Conservation (phyloP, 2,113 vertebrate species). For the Tupaia chinensis region DNA sequence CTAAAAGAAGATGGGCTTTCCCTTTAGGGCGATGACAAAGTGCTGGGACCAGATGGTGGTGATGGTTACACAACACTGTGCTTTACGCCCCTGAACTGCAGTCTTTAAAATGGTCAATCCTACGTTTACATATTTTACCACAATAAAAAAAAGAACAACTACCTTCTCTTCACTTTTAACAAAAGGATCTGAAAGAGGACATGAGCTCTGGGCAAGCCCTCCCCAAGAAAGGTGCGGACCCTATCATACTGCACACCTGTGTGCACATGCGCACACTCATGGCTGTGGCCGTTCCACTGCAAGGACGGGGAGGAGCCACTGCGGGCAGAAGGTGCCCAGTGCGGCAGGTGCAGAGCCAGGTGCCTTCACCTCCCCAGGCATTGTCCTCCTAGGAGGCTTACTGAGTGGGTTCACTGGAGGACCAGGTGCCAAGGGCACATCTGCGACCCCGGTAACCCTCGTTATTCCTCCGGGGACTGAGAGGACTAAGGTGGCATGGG, state of each 20-base stretch:
- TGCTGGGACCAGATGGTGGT: too few species aligned
- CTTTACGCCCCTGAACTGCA: too few species aligned
- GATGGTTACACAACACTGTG: too few species aligned
- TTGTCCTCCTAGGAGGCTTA: not conserved
- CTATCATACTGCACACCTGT: not conserved
- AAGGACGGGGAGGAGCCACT: not conserved
- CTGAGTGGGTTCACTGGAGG: not conserved
- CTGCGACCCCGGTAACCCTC: not conserved
- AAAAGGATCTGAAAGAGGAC: not conserved
- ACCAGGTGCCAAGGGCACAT: not conserved
- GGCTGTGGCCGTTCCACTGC: not conserved
- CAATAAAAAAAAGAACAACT: too few species aligned
- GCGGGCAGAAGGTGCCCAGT: fast-evolving
- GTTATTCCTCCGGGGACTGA: too few species aligned
- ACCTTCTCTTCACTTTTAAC: not conserved
- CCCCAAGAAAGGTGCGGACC: too few species aligned
- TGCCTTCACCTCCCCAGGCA: not conserved
- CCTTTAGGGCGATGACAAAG: too few species aligned
- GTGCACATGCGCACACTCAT: not conserved
- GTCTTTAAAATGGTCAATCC: too few species aligned
- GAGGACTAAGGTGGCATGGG: not conserved
- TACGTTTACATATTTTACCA: too few species aligned
- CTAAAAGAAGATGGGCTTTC: too few species aligned
- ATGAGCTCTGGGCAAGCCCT: not conserved
- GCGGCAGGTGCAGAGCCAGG: not conserved